Conservation (phyloP, 2,113 vertebrate genomes). For the Sinocyclocheilus rhinocerous region DNA sequence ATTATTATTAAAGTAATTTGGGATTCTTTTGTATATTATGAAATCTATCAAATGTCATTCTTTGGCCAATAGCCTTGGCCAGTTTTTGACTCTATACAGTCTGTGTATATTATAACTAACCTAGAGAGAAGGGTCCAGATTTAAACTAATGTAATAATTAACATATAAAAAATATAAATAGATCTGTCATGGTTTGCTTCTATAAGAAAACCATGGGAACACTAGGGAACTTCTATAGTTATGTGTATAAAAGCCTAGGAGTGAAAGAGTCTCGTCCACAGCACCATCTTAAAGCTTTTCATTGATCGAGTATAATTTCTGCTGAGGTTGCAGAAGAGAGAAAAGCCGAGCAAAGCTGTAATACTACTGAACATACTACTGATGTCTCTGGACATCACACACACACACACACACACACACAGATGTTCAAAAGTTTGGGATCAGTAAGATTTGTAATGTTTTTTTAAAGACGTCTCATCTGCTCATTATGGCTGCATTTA, state of each 20-base stretch:
- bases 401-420: not conserved
- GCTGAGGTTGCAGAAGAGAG: constrained; percentile 46
- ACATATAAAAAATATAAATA: not conserved
- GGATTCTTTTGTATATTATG: not conserved
- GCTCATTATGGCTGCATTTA: too few relatives aligned
- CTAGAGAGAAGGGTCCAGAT: too few relatives aligned
- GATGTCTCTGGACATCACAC: not conserved
- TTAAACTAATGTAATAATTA: too few relatives aligned
- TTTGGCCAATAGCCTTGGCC: too few relatives aligned
- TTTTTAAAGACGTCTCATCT: too few relatives aligned
- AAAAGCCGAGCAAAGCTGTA: constrained; percentile 18
- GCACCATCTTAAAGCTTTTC: constrained; percentile 53
- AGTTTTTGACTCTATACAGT: too few relatives aligned
- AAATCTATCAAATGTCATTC: not conserved
- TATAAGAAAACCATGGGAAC: too few relatives aligned
- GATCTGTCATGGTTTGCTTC: not conserved
- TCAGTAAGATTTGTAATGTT: too few relatives aligned
- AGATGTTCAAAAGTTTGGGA: too few relatives aligned
- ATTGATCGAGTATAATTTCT: constrained; percentile 33
- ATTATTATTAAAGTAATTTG: not conserved
- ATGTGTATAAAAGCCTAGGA: not conserved
- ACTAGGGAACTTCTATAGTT: too few relatives aligned
- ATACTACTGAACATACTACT: not conserved
- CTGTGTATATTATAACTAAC: too few relatives aligned
- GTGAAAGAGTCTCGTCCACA: not conserved